These are phyloP conservation scores for Galendromus occidentalis DNA, from an alignment of 1,140 invertebrate genomes.

Conservation along the genomic window DNA sequence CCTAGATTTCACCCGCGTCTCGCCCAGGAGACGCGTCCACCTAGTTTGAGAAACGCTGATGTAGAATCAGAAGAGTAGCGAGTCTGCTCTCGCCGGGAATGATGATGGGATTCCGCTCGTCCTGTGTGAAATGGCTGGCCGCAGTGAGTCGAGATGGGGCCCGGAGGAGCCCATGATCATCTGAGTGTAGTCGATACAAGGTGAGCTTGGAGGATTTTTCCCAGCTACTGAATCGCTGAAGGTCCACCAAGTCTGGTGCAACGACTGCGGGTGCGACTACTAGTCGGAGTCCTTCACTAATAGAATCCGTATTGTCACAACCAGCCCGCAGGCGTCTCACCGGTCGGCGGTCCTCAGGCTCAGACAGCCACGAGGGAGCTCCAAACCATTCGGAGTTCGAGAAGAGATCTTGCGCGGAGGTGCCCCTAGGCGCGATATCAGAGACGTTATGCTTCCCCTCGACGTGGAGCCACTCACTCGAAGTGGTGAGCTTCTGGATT, in stretches of 20 bases:
- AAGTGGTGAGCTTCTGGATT: neutral
- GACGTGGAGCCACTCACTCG: neutral
- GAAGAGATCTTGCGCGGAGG: neutral
- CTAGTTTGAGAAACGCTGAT: neutral
- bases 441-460: neutral
- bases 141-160: neutral
- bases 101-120: neutral
- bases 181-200: neutral
- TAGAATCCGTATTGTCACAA: neutral
- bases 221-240: neutral
- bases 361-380: neutral
- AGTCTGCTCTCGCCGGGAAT: neutral
- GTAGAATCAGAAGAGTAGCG: neutral
- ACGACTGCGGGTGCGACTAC: neutral
- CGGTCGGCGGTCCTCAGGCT: neutral
- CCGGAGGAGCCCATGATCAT: neutral
- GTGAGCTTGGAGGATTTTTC: neutral
- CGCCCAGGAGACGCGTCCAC: too few species aligned
- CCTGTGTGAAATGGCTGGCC: neutral
- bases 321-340: neutral
- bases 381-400: neutral
- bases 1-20: too few species aligned
- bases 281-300: neutral
- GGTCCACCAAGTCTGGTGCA: neutral
- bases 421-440: neutral